Evolutionary conservation across 2,113 vertebrate species (phyloP).

Genomic region (Burhinus oedicnemus): DNA sequence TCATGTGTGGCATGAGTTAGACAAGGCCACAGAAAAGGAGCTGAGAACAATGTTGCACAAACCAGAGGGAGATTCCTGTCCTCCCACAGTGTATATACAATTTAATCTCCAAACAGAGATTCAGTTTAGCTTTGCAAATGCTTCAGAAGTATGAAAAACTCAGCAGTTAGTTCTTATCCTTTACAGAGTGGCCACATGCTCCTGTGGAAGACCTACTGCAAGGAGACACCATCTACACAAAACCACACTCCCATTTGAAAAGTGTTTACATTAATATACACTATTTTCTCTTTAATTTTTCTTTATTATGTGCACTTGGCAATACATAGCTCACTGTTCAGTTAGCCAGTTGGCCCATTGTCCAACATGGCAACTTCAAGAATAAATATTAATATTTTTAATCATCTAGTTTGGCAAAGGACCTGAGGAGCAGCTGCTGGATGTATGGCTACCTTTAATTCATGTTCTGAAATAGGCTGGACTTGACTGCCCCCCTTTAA

Average conservation of each 20-base stretch:
- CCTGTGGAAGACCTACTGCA: not conserved
- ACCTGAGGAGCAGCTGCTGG: constrained; percentile 29
- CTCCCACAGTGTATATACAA: not conserved
- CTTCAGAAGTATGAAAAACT: not conserved
- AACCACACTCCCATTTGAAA: not conserved
- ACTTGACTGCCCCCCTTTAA: not conserved
- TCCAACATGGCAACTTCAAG: constrained; percentile 21
- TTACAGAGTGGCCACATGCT: not conserved
- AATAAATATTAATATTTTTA: constrained; percentile 60
- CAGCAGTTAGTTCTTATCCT: not conserved
- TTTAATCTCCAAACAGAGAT: not conserved
- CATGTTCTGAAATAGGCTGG: not conserved
- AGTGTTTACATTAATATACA: not conserved
- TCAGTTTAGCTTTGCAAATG: not conserved
- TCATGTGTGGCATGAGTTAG: not conserved
- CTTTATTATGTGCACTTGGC: constrained; percentile 20
- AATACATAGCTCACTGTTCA: not conserved
- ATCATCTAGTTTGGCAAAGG: constrained; percentile 24
- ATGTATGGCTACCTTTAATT: not conserved
- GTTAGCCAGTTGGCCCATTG: not conserved
- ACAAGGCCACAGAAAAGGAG: not conserved
- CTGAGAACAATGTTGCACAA: not conserved
- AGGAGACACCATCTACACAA: not conserved
- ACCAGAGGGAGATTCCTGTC: not conserved
- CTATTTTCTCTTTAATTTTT: not conserved